Conservation (phyloP, 2,888 invertebrate species). For the Cheilosia impressa region DNA sequence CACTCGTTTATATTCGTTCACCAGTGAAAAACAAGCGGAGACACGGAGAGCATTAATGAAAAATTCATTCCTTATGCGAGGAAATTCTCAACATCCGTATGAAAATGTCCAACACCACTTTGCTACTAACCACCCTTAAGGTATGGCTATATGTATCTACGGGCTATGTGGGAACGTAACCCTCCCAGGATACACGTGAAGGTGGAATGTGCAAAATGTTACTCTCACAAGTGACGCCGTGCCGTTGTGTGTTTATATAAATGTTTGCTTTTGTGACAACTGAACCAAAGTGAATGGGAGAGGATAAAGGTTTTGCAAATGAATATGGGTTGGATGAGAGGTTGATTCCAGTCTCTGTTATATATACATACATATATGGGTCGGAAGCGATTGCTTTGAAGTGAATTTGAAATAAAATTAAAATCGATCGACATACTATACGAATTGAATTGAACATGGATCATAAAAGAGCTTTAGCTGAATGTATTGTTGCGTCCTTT, state of each 20-base stretch:
- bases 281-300: constrained; percentile 46
- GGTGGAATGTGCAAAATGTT: constrained; percentile 36
- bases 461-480: constrained; percentile 46
- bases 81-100: constrained; percentile 13
- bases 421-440: constrained; percentile 68
- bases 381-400: constrained; percentile 54
- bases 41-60: constrained; percentile 20
- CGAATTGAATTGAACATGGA: constrained; percentile 48
- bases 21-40: background rate
- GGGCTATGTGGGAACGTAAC: constrained; percentile 29
- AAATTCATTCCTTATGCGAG: constrained; percentile 34
- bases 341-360: background rate
- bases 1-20: background rate
- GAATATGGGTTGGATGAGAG: constrained; percentile 2
- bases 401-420: constrained; percentile 69
- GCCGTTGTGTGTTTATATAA: constrained; percentile 38
- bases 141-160: constrained; percentile 10
- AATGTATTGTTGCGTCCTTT: constrained; percentile 22
- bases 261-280: constrained; percentile 59
- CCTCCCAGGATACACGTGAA: constrained; percentile 15
- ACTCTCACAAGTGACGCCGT: constrained; percentile 31
- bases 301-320: constrained; percentile 41
- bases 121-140: background rate
- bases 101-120: constrained; percentile 20
- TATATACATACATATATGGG: background rate